These are phyloP conservation scores for Meriones psammophilus DNA, from an alignment of 2,797 vertebrate species.

Conservation along the genomic window DNA sequence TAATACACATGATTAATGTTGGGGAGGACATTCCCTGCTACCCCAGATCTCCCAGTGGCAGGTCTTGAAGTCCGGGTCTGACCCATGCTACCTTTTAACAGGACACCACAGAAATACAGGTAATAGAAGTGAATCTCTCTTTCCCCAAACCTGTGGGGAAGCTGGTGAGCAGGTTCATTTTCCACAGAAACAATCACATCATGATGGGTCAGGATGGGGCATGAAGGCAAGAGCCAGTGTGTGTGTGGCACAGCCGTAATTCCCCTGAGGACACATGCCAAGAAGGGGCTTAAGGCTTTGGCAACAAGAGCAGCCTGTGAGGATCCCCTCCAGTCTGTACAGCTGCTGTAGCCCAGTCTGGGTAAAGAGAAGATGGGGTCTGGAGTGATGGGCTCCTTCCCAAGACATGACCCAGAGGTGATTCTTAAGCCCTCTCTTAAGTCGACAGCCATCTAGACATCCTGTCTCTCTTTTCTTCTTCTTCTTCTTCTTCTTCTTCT, in stretches of 20 bases:
- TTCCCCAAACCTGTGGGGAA: not conserved
- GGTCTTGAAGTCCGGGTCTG: fast-evolving
- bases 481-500: too few relatives aligned
- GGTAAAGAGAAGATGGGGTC: not conserved
- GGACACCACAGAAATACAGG: fast-evolving
- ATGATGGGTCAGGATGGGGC: fast-evolving
- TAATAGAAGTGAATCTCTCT: fast-evolving
- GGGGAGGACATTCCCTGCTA: fast-evolving
- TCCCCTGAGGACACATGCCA: not conserved
- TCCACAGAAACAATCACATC: not conserved
- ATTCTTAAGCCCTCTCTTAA: not conserved
- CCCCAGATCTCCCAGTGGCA: fast-evolving
- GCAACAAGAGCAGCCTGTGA: not conserved
- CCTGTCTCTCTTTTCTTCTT: not conserved
- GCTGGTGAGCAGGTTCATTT: not conserved
- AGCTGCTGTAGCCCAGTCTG: not conserved
- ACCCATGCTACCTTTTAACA: fast-evolving
- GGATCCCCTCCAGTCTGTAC: fast-evolving
- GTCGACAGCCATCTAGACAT: not conserved
- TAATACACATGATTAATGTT: not conserved
- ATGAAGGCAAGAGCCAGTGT: fast-evolving
- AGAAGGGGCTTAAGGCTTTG: fast-evolving
- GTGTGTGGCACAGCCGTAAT: not conserved
- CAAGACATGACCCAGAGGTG: not conserved
- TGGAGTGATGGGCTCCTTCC: not conserved